phyloP scores from a whole-genome alignment of 37 sponge, comb jelly and placozoan genomes.

The Eunapius fragilis region DNA sequence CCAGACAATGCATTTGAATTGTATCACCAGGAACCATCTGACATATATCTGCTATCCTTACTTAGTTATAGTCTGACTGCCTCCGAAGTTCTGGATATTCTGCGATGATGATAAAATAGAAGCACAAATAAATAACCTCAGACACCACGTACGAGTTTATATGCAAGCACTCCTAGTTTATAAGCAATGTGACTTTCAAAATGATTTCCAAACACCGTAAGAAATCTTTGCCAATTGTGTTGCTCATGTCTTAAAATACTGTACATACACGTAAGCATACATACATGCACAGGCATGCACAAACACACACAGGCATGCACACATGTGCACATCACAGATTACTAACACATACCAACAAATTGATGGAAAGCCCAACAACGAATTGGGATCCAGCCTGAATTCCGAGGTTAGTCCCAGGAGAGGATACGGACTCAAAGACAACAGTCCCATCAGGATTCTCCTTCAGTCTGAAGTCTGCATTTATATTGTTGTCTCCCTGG shows the following conservation, averaged over 20 bases:
- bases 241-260: neutral
- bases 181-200: no score
- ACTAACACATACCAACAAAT: slow-evolving; percentile 17
- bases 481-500: slow-evolving; percentile 44
- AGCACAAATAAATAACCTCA: neutral
- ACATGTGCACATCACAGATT: neutral
- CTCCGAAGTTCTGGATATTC: slow-evolving; percentile 45
- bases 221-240: no score
- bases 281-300: no score
- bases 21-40: no score
- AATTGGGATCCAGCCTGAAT: slow-evolving; percentile 1
- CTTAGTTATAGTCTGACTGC: slow-evolving; percentile 37
- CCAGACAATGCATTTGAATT: neutral
- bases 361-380: slow-evolving; percentile 4
- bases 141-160: neutral
- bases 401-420: slow-evolving; percentile 30
- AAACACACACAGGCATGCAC: neutral
- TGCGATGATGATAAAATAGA: neutral
- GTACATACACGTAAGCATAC: neutral
- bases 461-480: slow-evolving; percentile 52
- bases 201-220: no score
- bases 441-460: slow-evolving; percentile 66
- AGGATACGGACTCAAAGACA: slow-evolving; percentile 45
- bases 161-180: no score
- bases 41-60: slow-evolving; percentile 17